Conservation (phyloP, 92 coral and sea anemone species). For the Porites divaricata region DNA sequence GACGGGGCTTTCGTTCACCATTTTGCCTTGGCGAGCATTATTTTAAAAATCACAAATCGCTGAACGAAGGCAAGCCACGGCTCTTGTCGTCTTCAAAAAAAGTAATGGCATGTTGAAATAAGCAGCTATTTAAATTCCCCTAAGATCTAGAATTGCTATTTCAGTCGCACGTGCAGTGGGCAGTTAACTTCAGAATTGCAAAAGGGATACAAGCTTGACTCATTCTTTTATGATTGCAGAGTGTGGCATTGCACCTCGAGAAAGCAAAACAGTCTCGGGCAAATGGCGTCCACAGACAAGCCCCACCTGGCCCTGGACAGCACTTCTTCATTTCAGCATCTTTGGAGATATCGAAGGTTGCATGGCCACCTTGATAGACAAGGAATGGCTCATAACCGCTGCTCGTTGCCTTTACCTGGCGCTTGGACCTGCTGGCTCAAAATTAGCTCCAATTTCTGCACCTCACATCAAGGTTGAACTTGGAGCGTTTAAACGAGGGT, state of each 20-base stretch:
- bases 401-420: slow-evolving; percentile 80
- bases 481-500: slow-evolving; percentile 66
- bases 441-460: slow-evolving; percentile 13
- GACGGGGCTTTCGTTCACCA: too few species aligned
- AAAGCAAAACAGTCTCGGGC: slow-evolving; percentile 46
- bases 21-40: too few species aligned
- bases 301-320: slow-evolving; percentile 94
- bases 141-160: too few species aligned
- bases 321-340: slow-evolving; percentile 70
- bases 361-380: slow-evolving; percentile 89
- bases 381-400: slow-evolving; percentile 87
- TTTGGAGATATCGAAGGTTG: slow-evolving; percentile 81
- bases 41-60: too few species aligned
- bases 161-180: too few species aligned
- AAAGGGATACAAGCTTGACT: not conserved
- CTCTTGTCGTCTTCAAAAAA: too few species aligned
- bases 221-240: slow-evolving; percentile 51
- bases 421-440: slow-evolving; percentile 30
- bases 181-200: too few species aligned
- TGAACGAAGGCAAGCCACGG: too few species aligned
- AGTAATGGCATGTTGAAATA: too few species aligned
- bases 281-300: slow-evolving; percentile 76
- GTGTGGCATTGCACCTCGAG: slow-evolving; percentile 81
- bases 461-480: slow-evolving; percentile 71
- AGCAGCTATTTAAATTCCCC: too few species aligned